Percentiles rank a stretch among this genome's conserved stretches.
Evolutionary conservation across 1,140 invertebrate species (phyloP).

Genomic region (Leptinotarsa texana): DNA sequence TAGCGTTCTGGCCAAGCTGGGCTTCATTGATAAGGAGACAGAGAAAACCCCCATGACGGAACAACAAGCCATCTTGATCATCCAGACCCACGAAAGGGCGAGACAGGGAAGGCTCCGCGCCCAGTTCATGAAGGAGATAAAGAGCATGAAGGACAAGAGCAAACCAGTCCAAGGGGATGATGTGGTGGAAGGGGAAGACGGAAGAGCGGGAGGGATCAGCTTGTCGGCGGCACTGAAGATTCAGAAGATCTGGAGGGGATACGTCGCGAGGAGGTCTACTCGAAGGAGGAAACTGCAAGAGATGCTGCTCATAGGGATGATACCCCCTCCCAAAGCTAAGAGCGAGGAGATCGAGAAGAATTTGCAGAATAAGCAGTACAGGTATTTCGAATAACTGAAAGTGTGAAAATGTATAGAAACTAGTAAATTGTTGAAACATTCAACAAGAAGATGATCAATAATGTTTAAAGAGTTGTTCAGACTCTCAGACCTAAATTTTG

Average conservation of each 20-base stretch:
- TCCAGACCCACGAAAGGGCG: constrained; percentile 89
- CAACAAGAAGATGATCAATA: too few species aligned
- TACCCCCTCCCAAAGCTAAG: constrained; percentile 59
- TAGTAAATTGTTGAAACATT: too few species aligned
- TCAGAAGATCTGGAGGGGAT: constrained; percentile 82
- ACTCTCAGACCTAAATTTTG: too few species aligned
- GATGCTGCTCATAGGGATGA: constrained; percentile 82
- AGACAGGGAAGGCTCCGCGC: constrained; percentile 82
- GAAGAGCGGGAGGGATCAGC: constrained; percentile 55
- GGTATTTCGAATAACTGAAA: constrained; percentile 43
- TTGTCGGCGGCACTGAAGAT: constrained; percentile 74
- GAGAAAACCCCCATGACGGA: constrained; percentile 67
- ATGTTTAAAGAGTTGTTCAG: too few species aligned
- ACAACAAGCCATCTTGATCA: constrained; percentile 80
- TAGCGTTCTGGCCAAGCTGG: constrained; percentile 68
- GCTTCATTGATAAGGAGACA: constrained; percentile 66
- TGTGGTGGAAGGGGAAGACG: constrained; percentile 55
- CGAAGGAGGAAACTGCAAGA: constrained; percentile 74
- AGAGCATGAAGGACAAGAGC: constrained; percentile 73
- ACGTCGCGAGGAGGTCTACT: constrained; percentile 70
- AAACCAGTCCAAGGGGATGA: constrained; percentile 59
- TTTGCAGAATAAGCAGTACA: constrained; percentile 61
- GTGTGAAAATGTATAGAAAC: too few species aligned
- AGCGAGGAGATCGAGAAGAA: constrained; percentile 56
- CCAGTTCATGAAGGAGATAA: constrained; percentile 90